phyloP scores from a whole-genome alignment of 2,888 invertebrate genomes.

The Synergus itoensis region DNA sequence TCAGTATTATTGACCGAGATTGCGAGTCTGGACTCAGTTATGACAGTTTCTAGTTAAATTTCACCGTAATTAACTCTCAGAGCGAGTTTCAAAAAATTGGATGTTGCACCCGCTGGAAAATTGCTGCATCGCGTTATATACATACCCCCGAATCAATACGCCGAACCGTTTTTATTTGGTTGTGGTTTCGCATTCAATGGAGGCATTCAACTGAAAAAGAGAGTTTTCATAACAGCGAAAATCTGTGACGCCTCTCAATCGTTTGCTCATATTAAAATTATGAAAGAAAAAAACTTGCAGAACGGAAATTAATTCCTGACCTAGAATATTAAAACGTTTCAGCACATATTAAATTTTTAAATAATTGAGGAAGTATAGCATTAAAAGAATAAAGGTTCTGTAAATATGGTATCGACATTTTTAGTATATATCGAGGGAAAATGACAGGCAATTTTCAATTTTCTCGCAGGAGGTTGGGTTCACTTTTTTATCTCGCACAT shows the following conservation, averaged over 20 bases:
- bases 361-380: too few relatives aligned
- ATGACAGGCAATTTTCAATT: not conserved
- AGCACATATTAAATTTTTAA: too few relatives aligned
- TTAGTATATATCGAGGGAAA: too few relatives aligned
- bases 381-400: too few relatives aligned
- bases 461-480: not conserved
- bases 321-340: too few relatives aligned
- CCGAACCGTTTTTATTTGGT: conserved; percentile 1
- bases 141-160: conserved; percentile 2
- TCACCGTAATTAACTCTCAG: conserved; percentile 12
- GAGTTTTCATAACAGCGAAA: conserved; percentile 11
- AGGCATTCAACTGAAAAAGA: not conserved
- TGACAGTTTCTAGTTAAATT: not conserved
- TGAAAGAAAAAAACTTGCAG: too few relatives aligned
- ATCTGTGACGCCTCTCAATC: not conserved
- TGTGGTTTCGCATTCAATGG: conserved; percentile 22
- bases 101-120: conserved; percentile 13
- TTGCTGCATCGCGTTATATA: conserved; percentile 1
- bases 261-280: not conserved
- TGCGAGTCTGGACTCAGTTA: too few relatives aligned
- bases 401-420: too few relatives aligned
- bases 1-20: too few relatives aligned
- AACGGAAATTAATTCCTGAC: too few relatives aligned
- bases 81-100: conserved; percentile 15
- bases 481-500: not conserved